Evolutionary conservation across 2,888 invertebrate species (phyloP), one percentile per base, ranked within the genome.

Genomic region (Megalurothrips usitatus): DNA sequence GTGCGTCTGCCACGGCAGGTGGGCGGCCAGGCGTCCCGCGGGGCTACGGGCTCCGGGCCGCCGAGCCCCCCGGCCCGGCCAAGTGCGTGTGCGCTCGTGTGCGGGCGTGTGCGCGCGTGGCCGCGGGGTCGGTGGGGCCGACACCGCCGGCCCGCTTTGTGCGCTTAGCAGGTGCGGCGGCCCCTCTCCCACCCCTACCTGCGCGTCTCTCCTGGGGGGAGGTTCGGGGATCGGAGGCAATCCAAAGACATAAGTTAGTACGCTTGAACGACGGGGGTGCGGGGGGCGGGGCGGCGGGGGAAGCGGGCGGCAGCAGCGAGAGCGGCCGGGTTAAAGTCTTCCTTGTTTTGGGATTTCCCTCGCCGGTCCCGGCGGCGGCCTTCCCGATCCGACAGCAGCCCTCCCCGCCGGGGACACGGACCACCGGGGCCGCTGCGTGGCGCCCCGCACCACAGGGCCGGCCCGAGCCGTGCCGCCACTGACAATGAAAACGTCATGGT

Each of bases 191-290:
- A 10, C 2, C 10, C 52, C 52, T 52, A 12, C 19, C 52, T 58
- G 58, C 58, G 58, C 58, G 11, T 58, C 52, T 58, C 58, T 58
- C 58, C 19, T 17, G 58, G 58, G 58, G n/a, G 58, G 58, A 58
- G n/a, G 58, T 11, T 10, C 0, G 68, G 6, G n/a, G 11, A 6
- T 68, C 68, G n/a, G 68, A 26, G 68, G 68, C 68, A 23, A 75
- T 75, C 68, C 26, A 75, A 26, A 75, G 68, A 75, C 68, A 75
- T 75, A 75, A 75, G 68, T 75, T 75, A 75, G 68, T 75, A 26
- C 68, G 34, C 34, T 43, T 43, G 34, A 43, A 43, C 34, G 34
- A 6, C 34, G 34, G 34, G 34, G 14, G 58, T 11, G 58, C 17
- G 58, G 14, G 6, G 19, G 58, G 58, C 14, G 58, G 2, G 52